Conservation (phyloP, 2,888 invertebrate genomes). For the Anagyrus pseudococci region DNA sequence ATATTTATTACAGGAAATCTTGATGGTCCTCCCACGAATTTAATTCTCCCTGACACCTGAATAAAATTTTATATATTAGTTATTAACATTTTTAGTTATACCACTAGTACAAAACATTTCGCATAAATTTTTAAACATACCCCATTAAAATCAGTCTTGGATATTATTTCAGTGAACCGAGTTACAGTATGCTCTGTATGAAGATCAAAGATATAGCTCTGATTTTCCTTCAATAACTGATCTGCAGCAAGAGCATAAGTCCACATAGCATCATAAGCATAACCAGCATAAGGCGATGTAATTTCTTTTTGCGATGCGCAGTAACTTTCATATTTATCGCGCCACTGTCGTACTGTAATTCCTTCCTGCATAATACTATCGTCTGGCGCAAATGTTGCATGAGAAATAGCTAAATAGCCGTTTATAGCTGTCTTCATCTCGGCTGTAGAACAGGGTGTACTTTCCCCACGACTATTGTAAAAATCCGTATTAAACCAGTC, state of each 20-base stretch:
- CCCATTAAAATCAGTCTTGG: constrained; percentile 74
- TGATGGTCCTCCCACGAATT: constrained; percentile 74
- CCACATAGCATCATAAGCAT: constrained; percentile 85
- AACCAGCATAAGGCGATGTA: constrained; percentile 74
- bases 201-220: constrained; percentile 66
- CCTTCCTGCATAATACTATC: constrained; percentile 70
- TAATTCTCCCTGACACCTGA: constrained; percentile 70
- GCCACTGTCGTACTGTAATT: constrained; percentile 72
- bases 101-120: too few species aligned
- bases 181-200: constrained; percentile 67
- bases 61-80: constrained; percentile 2
- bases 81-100: constrained; percentile 4
- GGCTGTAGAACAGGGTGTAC: constrained; percentile 68
- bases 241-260: constrained; percentile 77
- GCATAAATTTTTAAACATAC: constrained; percentile 57
- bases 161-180: constrained; percentile 69
- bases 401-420: constrained; percentile 75
- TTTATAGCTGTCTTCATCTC: constrained; percentile 74
- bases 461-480: constrained; percentile 60
- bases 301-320: constrained; percentile 48
- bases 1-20: constrained; percentile 70
- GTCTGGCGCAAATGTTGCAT: constrained; percentile 72
- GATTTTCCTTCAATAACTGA: constrained; percentile 69
- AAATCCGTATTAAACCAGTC: constrained; percentile 70
- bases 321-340: constrained; percentile 59